Base-by-base conservation (phyloP, 2,797 vertebrate species). In the Macrochelys suwanniensis region DNA sequence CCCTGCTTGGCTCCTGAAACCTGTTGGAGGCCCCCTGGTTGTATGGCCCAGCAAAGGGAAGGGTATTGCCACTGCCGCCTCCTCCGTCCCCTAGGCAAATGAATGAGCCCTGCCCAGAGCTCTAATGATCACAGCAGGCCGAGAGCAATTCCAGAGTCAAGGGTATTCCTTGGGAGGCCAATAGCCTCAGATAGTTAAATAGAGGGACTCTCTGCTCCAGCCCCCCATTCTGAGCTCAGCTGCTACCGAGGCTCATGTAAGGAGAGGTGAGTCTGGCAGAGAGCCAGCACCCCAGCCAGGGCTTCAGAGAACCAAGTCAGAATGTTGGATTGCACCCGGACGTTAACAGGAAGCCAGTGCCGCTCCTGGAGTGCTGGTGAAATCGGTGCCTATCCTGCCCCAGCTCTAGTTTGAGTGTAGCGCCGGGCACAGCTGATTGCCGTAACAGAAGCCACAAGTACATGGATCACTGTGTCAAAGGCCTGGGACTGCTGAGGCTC, bases 321-420 rank as follows among this genome's bases (percentile, higher is more conserved):
- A 42, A 47, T 7, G 23, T 45, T 13, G 13, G 12, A 13, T 47
- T 12, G 11, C 11, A 47, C 79, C 5, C 26, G 0, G 0, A 33
- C 42, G 3, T 0, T 10, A 57, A 57, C 26, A n/a, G 47, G 57
- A 88, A 80, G 28, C 71, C 71, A 33, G 19, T 9, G 5, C 11
- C 42, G 49, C 77, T 77, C 42, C 84, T 42, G 71, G 47, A 81
- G 37, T 81, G 15, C 17, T 65, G 81, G 31, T 47, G 16, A 4
- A 3, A 1, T 74, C 11, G 3, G 71, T 25, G 21, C 42, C 42
- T 74, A 12, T 13, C 42, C 12, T 45, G 42, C 71, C 45, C 23
- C 71, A 7, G 42, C 12, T 47, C 42, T 76, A 28, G 71, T 28
- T 15, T 28, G 45, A 76, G 71, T 47, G 25, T 37, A 74, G 11